These are phyloP conservation scores for Empidonax traillii DNA, from an alignment of 2,113 vertebrate genomes.

Conservation along the genomic window DNA sequence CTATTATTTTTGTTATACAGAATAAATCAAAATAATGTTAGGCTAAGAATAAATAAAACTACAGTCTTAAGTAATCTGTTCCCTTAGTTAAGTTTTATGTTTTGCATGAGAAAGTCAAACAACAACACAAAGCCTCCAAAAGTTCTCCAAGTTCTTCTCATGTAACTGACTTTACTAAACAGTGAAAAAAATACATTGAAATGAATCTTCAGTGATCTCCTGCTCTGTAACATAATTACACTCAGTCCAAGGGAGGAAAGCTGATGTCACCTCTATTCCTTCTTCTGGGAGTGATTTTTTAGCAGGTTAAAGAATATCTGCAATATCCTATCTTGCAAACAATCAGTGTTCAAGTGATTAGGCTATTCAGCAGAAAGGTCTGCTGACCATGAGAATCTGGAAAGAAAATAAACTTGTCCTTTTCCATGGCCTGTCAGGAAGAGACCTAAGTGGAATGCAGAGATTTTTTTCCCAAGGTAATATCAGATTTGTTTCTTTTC, in stretches of 20 bases:
- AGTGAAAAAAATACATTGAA: background rate
- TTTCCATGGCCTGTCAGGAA: background rate
- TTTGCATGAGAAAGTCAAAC: background rate
- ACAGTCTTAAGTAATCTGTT: background rate
- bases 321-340: background rate
- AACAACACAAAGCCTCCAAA: background rate
- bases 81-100: background rate
- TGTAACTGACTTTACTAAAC: background rate
- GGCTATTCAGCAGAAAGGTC: background rate
- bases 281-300: background rate
- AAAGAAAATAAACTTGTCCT: background rate
- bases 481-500: background rate
- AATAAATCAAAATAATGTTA: constrained; percentile 7
- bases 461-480: background rate
- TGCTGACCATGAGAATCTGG: background rate
- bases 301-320: background rate
- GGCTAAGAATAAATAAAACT: background rate
- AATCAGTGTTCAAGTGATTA: background rate
- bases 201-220: background rate
- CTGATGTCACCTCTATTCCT: background rate
- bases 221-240: background rate
- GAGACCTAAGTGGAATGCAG: background rate
- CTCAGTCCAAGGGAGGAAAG: background rate
- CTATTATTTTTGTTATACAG: background rate
- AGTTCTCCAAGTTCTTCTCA: background rate